These are phyloP conservation scores for Sialia sialis DNA, from an alignment of 2,113 vertebrate species.

Conservation along the genomic window DNA sequence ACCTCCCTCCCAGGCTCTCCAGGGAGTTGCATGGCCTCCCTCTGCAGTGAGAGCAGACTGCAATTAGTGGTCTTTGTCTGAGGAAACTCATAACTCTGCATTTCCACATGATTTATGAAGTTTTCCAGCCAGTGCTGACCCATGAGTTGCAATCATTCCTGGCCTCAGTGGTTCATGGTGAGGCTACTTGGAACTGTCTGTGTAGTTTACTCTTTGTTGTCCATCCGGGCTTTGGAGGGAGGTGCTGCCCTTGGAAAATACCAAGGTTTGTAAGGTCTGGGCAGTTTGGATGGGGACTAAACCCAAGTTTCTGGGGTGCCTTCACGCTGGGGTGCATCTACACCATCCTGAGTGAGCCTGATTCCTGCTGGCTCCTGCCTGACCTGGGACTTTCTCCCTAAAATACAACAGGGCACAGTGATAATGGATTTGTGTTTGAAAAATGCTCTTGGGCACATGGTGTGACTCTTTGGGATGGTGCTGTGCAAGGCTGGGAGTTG, in stretches of 20 bases:
- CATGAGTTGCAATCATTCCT: not conserved
- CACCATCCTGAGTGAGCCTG: not conserved
- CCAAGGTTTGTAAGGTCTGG: too few species aligned
- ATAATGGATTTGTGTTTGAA: not conserved
- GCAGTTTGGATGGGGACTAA: not conserved
- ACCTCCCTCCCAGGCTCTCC: not conserved
- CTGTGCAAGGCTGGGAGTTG: not conserved
- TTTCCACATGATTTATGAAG: slow-evolving; percentile 51
- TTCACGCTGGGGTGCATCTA: not conserved
- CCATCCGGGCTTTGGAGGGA: not conserved
- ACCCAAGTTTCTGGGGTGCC: not conserved
- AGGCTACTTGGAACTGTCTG: not conserved
- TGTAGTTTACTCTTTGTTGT: not conserved
- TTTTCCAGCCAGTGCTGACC: not conserved
- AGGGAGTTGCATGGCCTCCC: accelerated
- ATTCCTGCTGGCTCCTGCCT: not conserved
- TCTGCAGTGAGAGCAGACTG: not conserved
- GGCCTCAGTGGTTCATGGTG: not conserved
- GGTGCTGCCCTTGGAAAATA: not conserved
- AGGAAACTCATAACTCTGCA: slow-evolving; percentile 48
- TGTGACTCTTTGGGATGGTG: not conserved
- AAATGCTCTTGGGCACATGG: accelerated
- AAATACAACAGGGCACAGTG: not conserved
- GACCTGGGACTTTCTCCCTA: not conserved
- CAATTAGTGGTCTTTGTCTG: slow-evolving; percentile 42